These are phyloP conservation scores for Siniperca undulata DNA, from an alignment of 2,797 vertebrate species.

Conservation along the genomic window DNA sequence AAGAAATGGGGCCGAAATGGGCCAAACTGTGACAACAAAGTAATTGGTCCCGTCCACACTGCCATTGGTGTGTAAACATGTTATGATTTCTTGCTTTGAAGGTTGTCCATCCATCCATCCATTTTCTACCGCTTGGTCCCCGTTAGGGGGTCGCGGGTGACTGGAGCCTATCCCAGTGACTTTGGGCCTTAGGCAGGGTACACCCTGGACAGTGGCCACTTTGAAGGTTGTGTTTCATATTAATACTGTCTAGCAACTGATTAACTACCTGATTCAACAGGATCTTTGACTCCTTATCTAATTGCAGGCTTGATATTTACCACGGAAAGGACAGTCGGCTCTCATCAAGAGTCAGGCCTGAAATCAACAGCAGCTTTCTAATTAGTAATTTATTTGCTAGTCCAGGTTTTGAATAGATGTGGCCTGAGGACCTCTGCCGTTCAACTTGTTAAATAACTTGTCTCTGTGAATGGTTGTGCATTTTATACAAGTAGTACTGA, in stretches of 20 bases:
- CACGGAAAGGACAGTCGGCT: conserved; percentile 64
- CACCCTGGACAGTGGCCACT: too few relatives aligned
- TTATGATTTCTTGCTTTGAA: conserved; percentile 38
- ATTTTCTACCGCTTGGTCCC: too few relatives aligned
- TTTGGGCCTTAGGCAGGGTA: too few relatives aligned
- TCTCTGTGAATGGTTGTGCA: conserved; percentile 3
- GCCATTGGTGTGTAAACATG: conserved; percentile 18
- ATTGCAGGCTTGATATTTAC: conserved; percentile 80
- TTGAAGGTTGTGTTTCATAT: conserved; percentile 49
- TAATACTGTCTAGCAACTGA: conserved; percentile 64
- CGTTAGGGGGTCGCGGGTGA: too few relatives aligned
- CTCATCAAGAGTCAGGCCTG: conserved; percentile 62
- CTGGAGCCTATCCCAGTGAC: too few relatives aligned
- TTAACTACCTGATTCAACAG: conserved; percentile 71
- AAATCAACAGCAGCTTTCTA: conserved; percentile 73
- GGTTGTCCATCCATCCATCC: too few relatives aligned
- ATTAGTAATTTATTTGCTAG: conserved; percentile 73
- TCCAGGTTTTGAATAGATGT: conserved; percentile 68
- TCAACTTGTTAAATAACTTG: conserved; percentile 38
- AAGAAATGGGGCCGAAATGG: neutral
- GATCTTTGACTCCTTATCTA: conserved; percentile 75
- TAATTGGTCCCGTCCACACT: conserved; percentile 10
- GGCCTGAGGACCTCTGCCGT: conserved; percentile 37
- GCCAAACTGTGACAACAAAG: conserved; percentile 1
- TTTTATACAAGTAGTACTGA: neutral